phyloP scores from a whole-genome alignment of 2,888 invertebrate genomes.

The Caenorhabditis sp. region DNA sequence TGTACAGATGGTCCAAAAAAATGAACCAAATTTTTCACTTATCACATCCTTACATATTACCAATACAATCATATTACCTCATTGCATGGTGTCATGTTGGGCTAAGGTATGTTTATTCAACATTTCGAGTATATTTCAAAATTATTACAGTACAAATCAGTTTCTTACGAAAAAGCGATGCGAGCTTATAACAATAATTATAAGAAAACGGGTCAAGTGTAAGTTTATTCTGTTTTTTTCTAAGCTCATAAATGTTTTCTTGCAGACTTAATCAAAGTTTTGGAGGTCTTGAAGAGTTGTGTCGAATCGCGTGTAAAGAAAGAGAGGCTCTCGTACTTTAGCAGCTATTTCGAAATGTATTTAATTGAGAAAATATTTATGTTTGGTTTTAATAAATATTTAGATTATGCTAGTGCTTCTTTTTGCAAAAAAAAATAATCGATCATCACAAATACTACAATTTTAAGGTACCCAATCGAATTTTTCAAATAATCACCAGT shows the following conservation, averaged over 20 bases:
- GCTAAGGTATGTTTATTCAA: slow-evolving; percentile 3
- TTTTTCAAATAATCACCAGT: background rate
- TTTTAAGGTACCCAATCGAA: background rate
- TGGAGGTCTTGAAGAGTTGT: slow-evolving; percentile 24
- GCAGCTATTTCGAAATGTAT: slow-evolving; percentile 3
- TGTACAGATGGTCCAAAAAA: slow-evolving; percentile 2
- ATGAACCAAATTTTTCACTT: slow-evolving; percentile 7
- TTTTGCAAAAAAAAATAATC: background rate
- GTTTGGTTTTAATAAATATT: background rate
- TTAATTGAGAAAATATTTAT: background rate
- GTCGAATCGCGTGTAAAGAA: slow-evolving; percentile 28
- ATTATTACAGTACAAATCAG: slow-evolving; percentile 6
- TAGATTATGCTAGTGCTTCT: slow-evolving; percentile 1
- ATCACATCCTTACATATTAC: slow-evolving; percentile 13
- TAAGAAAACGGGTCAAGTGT: background rate
- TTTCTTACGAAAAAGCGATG: background rate
- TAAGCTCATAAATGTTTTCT: background rate
- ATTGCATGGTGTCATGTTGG: slow-evolving; percentile 17
- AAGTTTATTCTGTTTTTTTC: background rate
- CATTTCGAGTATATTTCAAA: background rate
- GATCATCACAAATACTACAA: background rate
- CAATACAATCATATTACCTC: slow-evolving; percentile 14
- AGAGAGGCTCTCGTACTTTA: background rate
- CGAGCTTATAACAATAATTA: background rate
- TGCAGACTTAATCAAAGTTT: background rate